Conservation (phyloP, 2,113 vertebrate species). For the Diadophis punctatus region DNA sequence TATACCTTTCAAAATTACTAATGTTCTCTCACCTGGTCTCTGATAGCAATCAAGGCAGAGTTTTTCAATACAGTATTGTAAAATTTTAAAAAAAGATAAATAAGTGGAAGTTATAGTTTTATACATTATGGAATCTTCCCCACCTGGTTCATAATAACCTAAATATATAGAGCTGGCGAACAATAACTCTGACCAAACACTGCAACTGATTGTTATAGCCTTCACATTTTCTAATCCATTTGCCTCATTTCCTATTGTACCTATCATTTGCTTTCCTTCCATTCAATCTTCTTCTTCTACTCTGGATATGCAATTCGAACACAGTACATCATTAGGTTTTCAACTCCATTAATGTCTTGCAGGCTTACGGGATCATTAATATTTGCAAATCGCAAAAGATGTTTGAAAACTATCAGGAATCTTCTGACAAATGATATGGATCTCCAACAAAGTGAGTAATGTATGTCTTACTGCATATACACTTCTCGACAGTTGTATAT, state of each 20-base stretch:
- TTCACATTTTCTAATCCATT: background rate
- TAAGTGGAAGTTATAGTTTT: background rate
- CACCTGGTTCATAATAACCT: background rate
- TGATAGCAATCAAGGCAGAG: background rate
- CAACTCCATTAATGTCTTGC: background rate
- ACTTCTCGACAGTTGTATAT: background rate
- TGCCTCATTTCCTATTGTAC: background rate
- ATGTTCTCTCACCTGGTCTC: constrained; percentile 18
- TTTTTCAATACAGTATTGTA: background rate
- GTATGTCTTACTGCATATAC: background rate
- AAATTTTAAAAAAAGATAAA: background rate
- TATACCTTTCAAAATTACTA: constrained; percentile 16
- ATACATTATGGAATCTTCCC: background rate
- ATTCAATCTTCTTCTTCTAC: background rate
- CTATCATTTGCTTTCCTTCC: background rate
- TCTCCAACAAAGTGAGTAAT: background rate
- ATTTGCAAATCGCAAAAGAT: background rate
- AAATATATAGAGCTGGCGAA: background rate
- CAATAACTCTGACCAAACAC: background rate
- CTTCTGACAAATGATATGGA: background rate
- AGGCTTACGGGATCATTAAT: background rate
- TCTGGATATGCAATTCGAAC: background rate
- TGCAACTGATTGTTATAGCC: background rate
- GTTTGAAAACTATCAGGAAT: background rate
- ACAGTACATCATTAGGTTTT: background rate